Percentiles rank a stretch among this genome's conserved stretches.
These are phyloP conservation scores for Alectoris magna DNA, from an alignment of 2,797 vertebrate genomes.

Conservation along the genomic window DNA sequence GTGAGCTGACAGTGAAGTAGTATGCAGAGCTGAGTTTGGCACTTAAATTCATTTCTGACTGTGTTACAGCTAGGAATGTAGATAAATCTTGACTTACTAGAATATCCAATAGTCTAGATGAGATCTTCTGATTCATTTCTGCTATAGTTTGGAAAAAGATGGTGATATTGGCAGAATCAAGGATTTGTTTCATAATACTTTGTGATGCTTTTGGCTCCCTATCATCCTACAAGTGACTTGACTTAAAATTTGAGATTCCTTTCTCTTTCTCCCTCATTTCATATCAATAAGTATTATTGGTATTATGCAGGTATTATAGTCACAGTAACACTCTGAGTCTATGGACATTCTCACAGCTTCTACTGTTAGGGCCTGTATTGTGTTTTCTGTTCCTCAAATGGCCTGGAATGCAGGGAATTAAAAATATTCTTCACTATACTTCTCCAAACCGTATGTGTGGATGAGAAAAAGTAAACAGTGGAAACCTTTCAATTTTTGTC, in stretches of 20 bases:
- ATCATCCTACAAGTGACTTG: not conserved
- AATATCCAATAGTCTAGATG: not conserved
- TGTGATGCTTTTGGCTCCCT: not conserved
- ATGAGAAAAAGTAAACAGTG: not conserved
- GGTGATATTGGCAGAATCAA: fast-evolving
- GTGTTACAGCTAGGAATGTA: not conserved
- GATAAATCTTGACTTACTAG: not conserved
- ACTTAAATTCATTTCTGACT: not conserved
- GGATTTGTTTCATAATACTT: not conserved
- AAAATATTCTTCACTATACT: too few species aligned
- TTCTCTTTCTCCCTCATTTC: not conserved
- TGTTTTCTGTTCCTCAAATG: not conserved
- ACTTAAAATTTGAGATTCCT: not conserved
- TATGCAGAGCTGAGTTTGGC: not conserved
- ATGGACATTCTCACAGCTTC: not conserved
- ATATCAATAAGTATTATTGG: not conserved
- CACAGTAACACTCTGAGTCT: not conserved
- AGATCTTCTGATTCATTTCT: not conserved
- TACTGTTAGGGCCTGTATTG: not conserved
- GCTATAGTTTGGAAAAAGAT: not conserved
- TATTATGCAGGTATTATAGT: not conserved
- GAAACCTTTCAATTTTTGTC: not conserved
- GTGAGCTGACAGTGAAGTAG: not conserved
- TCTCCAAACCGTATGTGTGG: too few species aligned
- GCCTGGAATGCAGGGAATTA: too few species aligned